Percentiles rank a stretch among this genome's conserved stretches.
These are phyloP conservation scores for Pteromalus puparum DNA, from an alignment of 1,140 invertebrate genomes.

Conservation along the genomic window DNA sequence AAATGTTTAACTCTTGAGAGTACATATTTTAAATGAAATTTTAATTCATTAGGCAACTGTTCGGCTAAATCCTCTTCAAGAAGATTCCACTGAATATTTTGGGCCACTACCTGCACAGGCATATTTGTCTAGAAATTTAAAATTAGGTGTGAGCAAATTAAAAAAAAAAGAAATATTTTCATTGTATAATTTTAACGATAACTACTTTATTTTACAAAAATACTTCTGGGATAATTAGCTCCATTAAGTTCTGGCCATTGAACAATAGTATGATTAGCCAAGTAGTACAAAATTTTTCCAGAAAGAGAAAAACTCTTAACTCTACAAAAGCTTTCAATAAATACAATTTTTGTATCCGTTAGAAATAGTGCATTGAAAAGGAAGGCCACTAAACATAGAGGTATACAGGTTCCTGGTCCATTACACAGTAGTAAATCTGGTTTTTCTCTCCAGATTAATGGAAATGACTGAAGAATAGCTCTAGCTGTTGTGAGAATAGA, in stretches of 20 bases:
- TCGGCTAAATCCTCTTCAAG: constrained; percentile 59
- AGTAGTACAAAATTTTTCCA: constrained; percentile 89
- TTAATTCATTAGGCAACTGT: constrained; percentile 63
- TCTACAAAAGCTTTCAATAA: constrained; percentile 95
- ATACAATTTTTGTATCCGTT: constrained; percentile 86
- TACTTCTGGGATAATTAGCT: constrained; percentile 60
- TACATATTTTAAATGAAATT: constrained; percentile 58
- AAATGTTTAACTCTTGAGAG: constrained; percentile 52
- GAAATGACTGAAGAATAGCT: constrained; percentile 82
- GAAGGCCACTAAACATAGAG: constrained; percentile 85
- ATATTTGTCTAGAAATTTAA: constrained; percentile 26
- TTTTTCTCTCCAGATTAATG: constrained; percentile 81
- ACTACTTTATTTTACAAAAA: constrained; percentile 57
- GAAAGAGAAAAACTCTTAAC: constrained; percentile 92
- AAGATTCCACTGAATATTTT: constrained; percentile 61
- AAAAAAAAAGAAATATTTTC: constrained; percentile 51
- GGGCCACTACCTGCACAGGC: constrained; percentile 10
- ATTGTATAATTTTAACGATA: constrained; percentile 41
- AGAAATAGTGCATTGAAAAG: constrained; percentile 81
- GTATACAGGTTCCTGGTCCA: constrained; percentile 97
- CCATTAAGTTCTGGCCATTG: constrained; percentile 85
- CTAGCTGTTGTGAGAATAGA: constrained; percentile 87
- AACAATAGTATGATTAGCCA: constrained; percentile 91
- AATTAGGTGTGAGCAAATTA: background rate
- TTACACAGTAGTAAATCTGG: constrained; percentile 92